Evolutionary conservation across 2,888 invertebrate species (phyloP).

Genomic region (Phalera bucephala): DNA sequence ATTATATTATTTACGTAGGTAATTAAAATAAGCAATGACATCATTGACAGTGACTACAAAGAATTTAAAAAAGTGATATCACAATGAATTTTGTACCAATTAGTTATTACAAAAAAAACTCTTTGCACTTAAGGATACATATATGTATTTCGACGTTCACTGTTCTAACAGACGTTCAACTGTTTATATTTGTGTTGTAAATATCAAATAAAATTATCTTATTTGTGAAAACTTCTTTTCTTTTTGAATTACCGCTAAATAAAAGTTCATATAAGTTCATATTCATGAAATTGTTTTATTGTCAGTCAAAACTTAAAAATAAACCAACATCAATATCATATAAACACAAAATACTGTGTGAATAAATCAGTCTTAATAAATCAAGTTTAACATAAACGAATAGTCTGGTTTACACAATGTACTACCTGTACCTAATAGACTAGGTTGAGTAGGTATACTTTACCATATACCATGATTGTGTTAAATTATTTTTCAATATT

Average conservation of each 20-base stretch:
- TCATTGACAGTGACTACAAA: slow-evolving; percentile 10
- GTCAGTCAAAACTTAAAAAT: slow-evolving; percentile 34
- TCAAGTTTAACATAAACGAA: no score
- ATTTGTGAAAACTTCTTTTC: slow-evolving; percentile 9
- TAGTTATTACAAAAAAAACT: slow-evolving; percentile 21
- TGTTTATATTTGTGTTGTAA: slow-evolving; percentile 39
- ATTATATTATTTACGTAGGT: slow-evolving; percentile 19
- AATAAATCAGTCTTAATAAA: slow-evolving; percentile 30
- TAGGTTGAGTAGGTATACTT: no score
- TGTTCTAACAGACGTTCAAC: slow-evolving; percentile 32
- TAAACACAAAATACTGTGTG: slow-evolving; percentile 23
- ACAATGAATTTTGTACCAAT: slow-evolving; percentile 16
- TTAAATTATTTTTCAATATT: no score
- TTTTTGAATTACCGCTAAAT: slow-evolving; percentile 6
- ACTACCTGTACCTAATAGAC: no score
- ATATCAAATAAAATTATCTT: slow-evolving; percentile 28
- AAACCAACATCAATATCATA: slow-evolving; percentile 22
- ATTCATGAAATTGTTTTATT: slow-evolving; percentile 17
- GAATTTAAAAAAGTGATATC: slow-evolving; percentile 32
- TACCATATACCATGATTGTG: no score
- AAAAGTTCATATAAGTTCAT: not conserved
- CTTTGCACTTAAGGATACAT: slow-evolving; percentile 9
- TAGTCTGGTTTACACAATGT: no score
- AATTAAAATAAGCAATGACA: slow-evolving; percentile 4
- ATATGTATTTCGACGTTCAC: slow-evolving; percentile 18